Evolutionary conservation across 1,140 invertebrate genomes (phyloP).

Genomic region (Orchesella cincta): DNA sequence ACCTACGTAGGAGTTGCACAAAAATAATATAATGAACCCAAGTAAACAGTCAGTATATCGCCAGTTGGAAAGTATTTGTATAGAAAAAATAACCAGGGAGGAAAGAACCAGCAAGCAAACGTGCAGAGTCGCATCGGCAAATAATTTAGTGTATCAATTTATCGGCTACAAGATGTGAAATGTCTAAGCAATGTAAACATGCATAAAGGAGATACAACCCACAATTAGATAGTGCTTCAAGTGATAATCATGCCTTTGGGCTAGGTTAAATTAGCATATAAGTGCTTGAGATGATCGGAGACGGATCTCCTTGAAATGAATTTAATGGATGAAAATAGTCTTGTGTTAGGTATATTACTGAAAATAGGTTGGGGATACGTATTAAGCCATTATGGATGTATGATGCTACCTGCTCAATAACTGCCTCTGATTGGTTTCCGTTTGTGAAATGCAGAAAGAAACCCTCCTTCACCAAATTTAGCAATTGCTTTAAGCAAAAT

Average conservation of each 20-base stretch:
- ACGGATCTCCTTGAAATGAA: not conserved
- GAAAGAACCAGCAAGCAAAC: not conserved
- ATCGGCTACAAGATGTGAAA: not conserved
- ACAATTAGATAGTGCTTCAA: too few species aligned
- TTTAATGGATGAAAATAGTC: not conserved
- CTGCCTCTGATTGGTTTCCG: slow-evolving; percentile 25
- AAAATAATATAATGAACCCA: too few species aligned
- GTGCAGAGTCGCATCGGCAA: not conserved
- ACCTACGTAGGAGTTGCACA: not conserved
- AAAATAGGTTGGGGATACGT: not conserved
- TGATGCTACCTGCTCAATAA: not conserved
- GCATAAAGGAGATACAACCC: too few species aligned
- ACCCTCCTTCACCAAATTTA: slow-evolving; percentile 9
- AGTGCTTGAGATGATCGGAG: not conserved
- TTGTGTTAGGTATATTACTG: not conserved
- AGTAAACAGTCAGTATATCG: too few species aligned
- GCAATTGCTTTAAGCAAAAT: slow-evolving; percentile 18
- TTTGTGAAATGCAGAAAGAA: not conserved
- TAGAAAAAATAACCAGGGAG: not conserved
- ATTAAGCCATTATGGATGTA: not conserved
- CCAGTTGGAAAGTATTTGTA: too few species aligned
- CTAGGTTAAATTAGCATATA: slow-evolving; percentile 13
- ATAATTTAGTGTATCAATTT: not conserved
- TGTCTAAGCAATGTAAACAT: too few species aligned
- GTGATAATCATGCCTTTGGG: slow-evolving; percentile 20